phyloP scores from a whole-genome alignment of 2,888 invertebrate species.

The Lysandra coridon region DNA sequence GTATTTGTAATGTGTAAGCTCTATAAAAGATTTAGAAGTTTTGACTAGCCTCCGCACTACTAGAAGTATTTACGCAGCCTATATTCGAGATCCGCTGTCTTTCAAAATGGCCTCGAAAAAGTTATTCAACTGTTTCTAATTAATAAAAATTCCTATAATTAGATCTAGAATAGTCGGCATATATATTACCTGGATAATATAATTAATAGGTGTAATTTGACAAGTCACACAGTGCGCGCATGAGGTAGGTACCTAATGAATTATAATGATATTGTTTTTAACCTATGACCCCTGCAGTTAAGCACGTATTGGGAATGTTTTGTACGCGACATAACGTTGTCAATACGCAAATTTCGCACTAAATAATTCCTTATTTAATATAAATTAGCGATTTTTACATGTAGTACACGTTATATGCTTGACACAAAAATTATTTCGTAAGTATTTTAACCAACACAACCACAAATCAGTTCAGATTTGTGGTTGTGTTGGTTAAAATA shows the following conservation, averaged over 20 bases:
- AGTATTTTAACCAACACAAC: too few relatives aligned
- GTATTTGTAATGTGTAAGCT: neutral
- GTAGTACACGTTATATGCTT: neutral
- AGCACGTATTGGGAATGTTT: constrained; percentile 9
- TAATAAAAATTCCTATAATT: neutral
- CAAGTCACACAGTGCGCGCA: neutral
- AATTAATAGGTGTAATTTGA: neutral
- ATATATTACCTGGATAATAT: neutral
- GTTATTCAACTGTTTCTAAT: neutral
- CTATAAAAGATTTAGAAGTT: neutral
- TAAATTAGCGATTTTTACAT: neutral
- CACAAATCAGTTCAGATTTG: too few relatives aligned
- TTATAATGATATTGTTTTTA: neutral
- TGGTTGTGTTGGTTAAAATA: neutral
- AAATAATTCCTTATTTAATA: constrained; percentile 3
- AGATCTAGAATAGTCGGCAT: neutral
- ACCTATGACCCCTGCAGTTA: neutral
- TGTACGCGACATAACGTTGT: neutral
- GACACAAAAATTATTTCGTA: neutral
- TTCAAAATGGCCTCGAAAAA: neutral
- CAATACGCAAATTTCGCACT: neutral
- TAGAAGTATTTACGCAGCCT: too few relatives aligned
- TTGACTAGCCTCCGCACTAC: too few relatives aligned
- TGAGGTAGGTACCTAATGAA: neutral
- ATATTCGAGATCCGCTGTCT: neutral